Conservation (phyloP, 2,113 vertebrate species). For the Phalacrocorax pelagicus region DNA sequence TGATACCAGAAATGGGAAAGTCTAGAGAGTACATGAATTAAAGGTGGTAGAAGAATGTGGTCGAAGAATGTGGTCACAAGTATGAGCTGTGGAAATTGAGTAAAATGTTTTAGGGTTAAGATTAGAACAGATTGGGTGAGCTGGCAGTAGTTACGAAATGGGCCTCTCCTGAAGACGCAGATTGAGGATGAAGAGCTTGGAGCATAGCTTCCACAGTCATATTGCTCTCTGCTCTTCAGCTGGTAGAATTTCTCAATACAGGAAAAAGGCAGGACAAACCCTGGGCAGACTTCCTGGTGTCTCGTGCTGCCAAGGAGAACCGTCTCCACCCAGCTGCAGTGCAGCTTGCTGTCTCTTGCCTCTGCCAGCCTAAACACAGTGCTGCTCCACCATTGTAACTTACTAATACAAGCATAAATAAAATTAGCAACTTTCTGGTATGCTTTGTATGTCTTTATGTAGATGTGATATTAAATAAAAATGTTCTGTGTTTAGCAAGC, state of each 20-base stretch:
- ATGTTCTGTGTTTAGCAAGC: constrained; percentile 73
- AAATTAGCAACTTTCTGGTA: background rate
- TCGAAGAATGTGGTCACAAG: background rate
- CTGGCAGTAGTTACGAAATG: background rate
- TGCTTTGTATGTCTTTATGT: background rate
- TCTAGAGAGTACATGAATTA: background rate
- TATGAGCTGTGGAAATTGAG: background rate
- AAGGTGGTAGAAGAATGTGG: background rate
- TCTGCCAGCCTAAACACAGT: background rate
- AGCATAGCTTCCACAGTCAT: background rate
- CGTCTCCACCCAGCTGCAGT: background rate
- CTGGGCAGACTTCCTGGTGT: background rate
- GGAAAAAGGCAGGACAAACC: background rate
- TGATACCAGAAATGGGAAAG: background rate
- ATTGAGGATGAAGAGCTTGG: background rate
- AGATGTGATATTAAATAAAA: background rate
- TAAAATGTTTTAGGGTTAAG: background rate
- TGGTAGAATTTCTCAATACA: background rate
- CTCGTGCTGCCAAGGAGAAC: background rate
- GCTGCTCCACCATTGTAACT: background rate
- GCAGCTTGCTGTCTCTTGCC: background rate
- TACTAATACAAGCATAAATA: background rate
- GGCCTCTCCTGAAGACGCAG: background rate
- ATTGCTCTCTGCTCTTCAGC: background rate
- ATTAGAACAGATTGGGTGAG: background rate